Conservation (phyloP, 1,140 invertebrate genomes). For the Pogonognathellus flavescens region DNA sequence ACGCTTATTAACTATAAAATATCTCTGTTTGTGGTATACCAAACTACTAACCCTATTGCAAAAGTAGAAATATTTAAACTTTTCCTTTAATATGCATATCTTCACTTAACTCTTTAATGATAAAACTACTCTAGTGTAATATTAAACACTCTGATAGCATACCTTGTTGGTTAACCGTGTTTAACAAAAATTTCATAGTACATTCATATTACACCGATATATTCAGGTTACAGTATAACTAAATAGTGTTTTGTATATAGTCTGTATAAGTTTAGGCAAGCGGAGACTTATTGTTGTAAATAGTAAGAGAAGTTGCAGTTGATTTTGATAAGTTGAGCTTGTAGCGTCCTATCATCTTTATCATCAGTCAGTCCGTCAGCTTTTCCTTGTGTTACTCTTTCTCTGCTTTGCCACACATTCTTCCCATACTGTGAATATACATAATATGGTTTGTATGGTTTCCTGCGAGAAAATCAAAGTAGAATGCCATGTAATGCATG, state of each 20-base stretch:
- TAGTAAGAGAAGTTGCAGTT: conserved; percentile 26
- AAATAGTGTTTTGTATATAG: neutral
- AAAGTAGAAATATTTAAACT: no score
- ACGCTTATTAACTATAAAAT: no score
- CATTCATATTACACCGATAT: no score
- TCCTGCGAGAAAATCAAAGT: conserved; percentile 7
- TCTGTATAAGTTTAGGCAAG: neutral
- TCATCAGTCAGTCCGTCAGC: conserved; percentile 57
- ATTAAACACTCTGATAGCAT: no score
- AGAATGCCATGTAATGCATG: conserved; percentile 26
- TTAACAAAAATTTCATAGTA: no score
- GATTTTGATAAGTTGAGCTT: conserved; percentile 58
- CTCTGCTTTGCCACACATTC: neutral
- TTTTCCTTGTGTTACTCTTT: neutral
- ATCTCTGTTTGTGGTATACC: no score
- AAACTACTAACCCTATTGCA: no score
- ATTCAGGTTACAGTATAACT: no score
- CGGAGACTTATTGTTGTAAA: conserved; percentile 38
- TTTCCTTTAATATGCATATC: no score
- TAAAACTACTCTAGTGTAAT: no score
- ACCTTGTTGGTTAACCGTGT: no score
- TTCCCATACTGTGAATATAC: neutral
- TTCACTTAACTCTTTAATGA: no score
- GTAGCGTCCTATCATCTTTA: conserved; percentile 54
- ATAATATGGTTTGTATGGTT: neutral